Base-by-base conservation (phyloP, 92 coral and sea anemone species). In the Nematostella vectensis region DNA sequence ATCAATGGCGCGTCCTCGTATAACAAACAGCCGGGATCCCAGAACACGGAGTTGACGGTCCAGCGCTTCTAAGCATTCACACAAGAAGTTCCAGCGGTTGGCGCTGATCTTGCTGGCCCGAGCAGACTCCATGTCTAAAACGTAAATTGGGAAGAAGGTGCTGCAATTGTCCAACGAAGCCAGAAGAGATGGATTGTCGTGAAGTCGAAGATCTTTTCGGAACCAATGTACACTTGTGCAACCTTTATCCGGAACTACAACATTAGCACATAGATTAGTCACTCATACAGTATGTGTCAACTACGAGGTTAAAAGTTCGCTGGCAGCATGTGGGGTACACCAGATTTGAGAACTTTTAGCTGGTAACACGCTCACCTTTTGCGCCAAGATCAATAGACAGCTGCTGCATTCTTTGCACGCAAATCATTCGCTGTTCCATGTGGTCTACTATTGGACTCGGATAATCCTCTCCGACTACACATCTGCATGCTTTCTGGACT, bases 221-320 rank as follows among this genome's bases (percentile, higher is more conserved):
- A 88, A 88, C 93, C 88, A 88, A 55, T 88, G 96, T 57, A 88
- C 26, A 47, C 80, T 68, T 2, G 69, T 76, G 55, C 40, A 65
- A 28, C 89, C 76, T n/a, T 61, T 19, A 24, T 36, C 48, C 18
- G 75, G 12, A 36, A 83, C 65, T 36, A 59, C 69, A 55, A 71
- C 50, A 58, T n/a, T n/a, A n/a, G n/a, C n/a, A n/a, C n/a, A n/a
- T n/a, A n/a, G n/a, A n/a, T n/a, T n/a, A n/a, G n/a, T n/a, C n/a
- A n/a, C n/a, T n/a, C n/a, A n/a, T n/a, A n/a, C n/a, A n/a, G n/a
- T n/a, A n/a, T n/a, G n/a, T n/a, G n/a, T n/a, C n/a, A n/a, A n/a
- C n/a, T n/a, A n/a, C n/a, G n/a, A n/a, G n/a, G n/a, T n/a, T n/a
- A n/a, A n/a, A n/a, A n/a, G n/a, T n/a, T n/a, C n/a, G n/a, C n/a